These are phyloP conservation scores for Hystrix cristata DNA, from an alignment of 2,113 vertebrate species.

Conservation along the genomic window DNA sequence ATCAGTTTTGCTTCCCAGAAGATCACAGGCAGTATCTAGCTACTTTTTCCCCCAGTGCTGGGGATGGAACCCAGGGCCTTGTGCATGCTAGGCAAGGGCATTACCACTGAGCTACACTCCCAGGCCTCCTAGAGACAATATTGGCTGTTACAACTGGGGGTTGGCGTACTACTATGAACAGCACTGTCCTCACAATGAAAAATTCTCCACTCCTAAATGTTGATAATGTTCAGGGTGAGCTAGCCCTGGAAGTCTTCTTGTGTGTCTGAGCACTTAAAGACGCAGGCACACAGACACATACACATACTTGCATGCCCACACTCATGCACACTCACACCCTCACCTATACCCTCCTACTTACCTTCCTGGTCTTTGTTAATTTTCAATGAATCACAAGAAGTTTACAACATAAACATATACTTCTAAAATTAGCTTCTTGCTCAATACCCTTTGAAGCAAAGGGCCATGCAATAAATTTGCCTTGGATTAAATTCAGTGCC, in stretches of 20 bases:
- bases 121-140: too few species aligned
- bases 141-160: too few species aligned
- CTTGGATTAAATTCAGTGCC: background rate
- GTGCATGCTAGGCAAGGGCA: background rate
- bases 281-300: background rate
- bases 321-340: background rate
- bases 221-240: background rate
- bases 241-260: background rate
- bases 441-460: constrained; percentile 41
- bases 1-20: background rate
- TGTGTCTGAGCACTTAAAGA: background rate
- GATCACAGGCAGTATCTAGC: background rate
- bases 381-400: constrained; percentile 52
- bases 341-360: background rate
- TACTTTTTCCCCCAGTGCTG: background rate
- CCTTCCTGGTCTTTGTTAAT: constrained; percentile 25
- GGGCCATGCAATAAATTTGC: background rate
- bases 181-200: background rate
- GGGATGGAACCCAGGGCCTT: background rate
- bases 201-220: background rate
- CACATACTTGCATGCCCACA: background rate
- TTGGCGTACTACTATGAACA: background rate
- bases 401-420: constrained; percentile 29
- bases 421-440: constrained; percentile 57
- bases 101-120: background rate